These are phyloP conservation scores for Rugalucina vietnamica DNA, from an alignment of 2,888 invertebrate species.

Conservation along the genomic window DNA sequence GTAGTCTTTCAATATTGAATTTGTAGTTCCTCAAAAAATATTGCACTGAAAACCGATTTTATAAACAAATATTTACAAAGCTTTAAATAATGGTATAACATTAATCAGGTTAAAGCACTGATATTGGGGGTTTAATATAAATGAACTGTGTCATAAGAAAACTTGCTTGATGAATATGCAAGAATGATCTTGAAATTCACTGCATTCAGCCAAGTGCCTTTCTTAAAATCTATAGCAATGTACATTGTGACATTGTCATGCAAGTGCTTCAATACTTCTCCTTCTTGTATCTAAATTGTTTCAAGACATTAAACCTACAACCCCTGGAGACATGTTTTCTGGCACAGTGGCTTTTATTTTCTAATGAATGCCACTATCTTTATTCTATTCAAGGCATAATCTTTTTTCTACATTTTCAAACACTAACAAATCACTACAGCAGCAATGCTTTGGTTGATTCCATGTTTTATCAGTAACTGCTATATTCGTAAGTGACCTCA, in stretches of 20 bases:
- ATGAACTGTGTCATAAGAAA: not conserved
- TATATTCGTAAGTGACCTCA: no score
- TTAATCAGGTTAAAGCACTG: not conserved
- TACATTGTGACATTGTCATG: not conserved
- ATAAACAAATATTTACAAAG: not conserved
- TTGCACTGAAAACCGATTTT: not conserved
- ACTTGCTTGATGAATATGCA: not conserved
- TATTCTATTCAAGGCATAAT: no score
- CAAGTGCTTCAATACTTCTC: not conserved
- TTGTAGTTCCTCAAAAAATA: not conserved
- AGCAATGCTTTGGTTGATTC: no score
- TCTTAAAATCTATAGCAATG: not conserved
- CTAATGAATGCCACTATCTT: no score
- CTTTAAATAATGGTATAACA: not conserved
- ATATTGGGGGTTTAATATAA: not conserved
- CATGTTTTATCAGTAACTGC: no score
- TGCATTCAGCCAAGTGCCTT: not conserved
- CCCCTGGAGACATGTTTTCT: no score
- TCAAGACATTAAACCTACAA: no score
- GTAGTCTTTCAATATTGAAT: not conserved
- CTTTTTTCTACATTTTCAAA: no score
- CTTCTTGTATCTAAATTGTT: not conserved
- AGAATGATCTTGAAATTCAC: not conserved
- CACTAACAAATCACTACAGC: no score
- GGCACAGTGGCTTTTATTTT: no score